Evolutionary conservation across 2,888 invertebrate species (phyloP), one percentile per base, ranked within the genome.

Genomic region (Synanthedon formicaeformis): DNA sequence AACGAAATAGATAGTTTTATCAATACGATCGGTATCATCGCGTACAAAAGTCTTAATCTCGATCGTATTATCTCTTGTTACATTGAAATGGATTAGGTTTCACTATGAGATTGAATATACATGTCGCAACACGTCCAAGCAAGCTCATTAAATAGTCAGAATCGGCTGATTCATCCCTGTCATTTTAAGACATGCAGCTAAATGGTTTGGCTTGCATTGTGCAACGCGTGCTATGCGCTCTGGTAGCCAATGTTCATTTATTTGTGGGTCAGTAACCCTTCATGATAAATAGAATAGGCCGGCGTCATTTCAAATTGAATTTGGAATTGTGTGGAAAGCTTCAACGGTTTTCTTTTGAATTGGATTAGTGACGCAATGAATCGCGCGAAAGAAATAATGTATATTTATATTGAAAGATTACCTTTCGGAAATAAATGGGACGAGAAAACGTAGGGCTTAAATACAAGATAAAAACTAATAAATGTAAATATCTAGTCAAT

Each of bases 151-250:
- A 64, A 62, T 34, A 61, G 55, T 40, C 53, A 52, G 57, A 62
- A 64, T 65, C 56, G 55, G 69, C 72, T 66, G 71, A 71, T 60
- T 74, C 74, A 74, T 65, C 58, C 57, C 62, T 64, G 66, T 66
- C 64, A 69, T 63, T 66, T 56, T 41, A 12, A 58, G 58, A 60
- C 61, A 64, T 59, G 58, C 55, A 52, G 56, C 48, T 53, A 56
- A 53, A 56, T 60, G 55, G 56, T 54, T 53, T 57, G 56, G 40
- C 55, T 54, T 45, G 53, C 51, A 57, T 62, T 61, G 58, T 54
- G 61, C 56, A 63, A 63, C 57, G 59, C 62, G 58, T 60, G 58
- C 52, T 53, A 55, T 58, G 57, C 60, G 56, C 52, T 52, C 45
- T 41, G 45, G 54, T 55, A 55, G 55, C 57, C 52, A 40, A 52